These are phyloP conservation scores for Ascaphus truei DNA, from an alignment of 2,113 vertebrate species.

Conservation along the genomic window DNA sequence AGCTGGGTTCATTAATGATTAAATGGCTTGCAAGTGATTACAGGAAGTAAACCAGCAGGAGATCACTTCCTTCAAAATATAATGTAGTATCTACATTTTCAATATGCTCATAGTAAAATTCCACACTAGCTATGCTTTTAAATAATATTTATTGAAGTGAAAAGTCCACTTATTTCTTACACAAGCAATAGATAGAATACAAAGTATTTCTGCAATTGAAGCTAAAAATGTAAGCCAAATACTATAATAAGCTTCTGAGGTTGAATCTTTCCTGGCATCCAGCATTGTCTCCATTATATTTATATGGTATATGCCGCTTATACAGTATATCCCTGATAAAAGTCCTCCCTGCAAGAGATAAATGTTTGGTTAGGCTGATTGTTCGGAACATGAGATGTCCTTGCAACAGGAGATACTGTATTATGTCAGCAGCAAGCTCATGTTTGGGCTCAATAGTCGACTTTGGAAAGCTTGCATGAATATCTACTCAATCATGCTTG, in stretches of 20 bases:
- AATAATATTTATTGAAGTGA: conserved; percentile 28
- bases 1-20: conserved; percentile 31
- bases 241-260: neutral
- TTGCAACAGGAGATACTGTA: neutral
- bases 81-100: conserved; percentile 19
- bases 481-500: too few species aligned
- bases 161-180: conserved; percentile 18
- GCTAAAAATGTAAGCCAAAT: neutral
- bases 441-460: neutral
- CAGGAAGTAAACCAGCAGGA: conserved; percentile 30
- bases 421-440: neutral
- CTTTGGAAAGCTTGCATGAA: too few species aligned
- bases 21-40: conserved; percentile 30
- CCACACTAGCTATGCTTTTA: conserved; percentile 20
- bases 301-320: neutral
- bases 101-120: conserved; percentile 16
- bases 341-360: neutral
- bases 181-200: neutral
- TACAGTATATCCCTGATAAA: neutral
- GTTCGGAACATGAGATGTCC: neutral
- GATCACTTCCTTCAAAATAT: conserved; percentile 28
- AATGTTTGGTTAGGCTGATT: neutral
- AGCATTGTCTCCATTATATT: neutral
- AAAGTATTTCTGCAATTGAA: conserved; percentile 8
- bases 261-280: neutral